Evolutionary conservation across 2,888 invertebrate species (phyloP).

Genomic region (Eumerus sabulonum): DNA sequence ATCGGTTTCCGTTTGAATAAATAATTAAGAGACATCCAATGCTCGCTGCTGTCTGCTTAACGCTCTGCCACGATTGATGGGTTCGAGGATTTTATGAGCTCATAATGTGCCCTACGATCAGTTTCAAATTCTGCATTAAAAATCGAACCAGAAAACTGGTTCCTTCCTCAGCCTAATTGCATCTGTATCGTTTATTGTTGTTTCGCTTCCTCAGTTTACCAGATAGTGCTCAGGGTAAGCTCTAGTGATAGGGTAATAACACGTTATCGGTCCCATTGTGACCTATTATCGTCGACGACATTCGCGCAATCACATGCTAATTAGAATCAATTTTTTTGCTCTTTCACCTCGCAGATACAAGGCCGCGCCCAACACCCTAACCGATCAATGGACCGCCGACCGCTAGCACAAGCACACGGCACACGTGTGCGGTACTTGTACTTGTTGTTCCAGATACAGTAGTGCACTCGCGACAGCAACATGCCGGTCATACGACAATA

Average conservation of each 20-base stretch:
- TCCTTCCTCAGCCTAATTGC: constrained; percentile 9
- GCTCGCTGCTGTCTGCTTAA: constrained; percentile 62
- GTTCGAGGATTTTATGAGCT: constrained; percentile 63
- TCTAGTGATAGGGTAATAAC: constrained; percentile 26
- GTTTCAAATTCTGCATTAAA: constrained; percentile 44
- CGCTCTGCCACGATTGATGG: constrained; percentile 62
- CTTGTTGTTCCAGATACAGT: constrained; percentile 35
- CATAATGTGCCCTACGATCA: constrained; percentile 54
- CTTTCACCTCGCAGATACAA: constrained; percentile 22
- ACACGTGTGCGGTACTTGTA: no score
- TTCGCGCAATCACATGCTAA: constrained; percentile 56
- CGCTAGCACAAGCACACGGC: no score
- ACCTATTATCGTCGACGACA: constrained; percentile 33
- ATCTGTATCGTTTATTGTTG: constrained; percentile 10
- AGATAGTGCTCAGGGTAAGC: constrained; percentile 55
- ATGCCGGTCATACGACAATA: constrained; percentile 48
- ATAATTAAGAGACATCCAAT: constrained; percentile 65
- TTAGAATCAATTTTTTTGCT: constrained; percentile 18
- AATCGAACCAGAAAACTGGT: constrained; percentile 48
- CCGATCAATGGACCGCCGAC: constrained; percentile 4
- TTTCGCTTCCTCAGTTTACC: constrained; percentile 27
- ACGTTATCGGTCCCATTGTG: constrained; percentile 43
- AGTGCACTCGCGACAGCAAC: constrained; percentile 11
- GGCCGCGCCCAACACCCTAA: constrained; percentile 62
- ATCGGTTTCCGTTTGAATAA: constrained; percentile 69